Evolutionary conservation across 2,888 invertebrate species (phyloP), one percentile per base, ranked within the genome.

Genomic region (Autographa pulchrina): DNA sequence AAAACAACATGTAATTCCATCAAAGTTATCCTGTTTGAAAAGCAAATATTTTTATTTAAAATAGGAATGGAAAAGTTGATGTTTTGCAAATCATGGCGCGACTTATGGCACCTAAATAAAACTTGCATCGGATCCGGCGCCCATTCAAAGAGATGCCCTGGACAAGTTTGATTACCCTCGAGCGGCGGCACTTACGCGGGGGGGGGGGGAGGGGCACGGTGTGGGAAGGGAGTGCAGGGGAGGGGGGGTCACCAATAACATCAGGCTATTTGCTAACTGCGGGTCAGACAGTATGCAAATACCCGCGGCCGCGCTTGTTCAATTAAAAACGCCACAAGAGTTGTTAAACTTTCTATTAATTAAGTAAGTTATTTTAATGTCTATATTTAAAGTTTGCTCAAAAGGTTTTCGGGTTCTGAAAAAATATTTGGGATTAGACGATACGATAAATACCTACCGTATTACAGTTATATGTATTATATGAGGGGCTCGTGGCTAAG

Each of bases 141-240:
- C 25, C 16, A 32, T n/a, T 80, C 71, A 70, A 80, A 76, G 76
- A 75, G 66, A 62, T 59, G 62, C 54, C 16, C 43, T 62, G 70
- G 67, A 64, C 32, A 77, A 77, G 62, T 77, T 77, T 65, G 80
- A 77, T 77, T 77, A 80, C 25, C 25, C 31, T 5, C 63, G 62
- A 43, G 58, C 20, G 61, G 2, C 75, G 31, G 68, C 25, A 25
- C 25, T 25, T 25, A 25, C 25, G 38, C 61, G 25, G 31, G 31
- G 16, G 56, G 35, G n/a, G n/a, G 18, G 6, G 5, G 62, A 20
- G 13, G 32, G 32, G 32, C 6, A 32, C 32, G 32, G 6, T 32
- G 32, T 6, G 32, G 32, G 32, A 5, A 8, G 35, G 11, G 73
- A 59, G 13, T n/a, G 25, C 25, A 25, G n/a, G 14, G 18, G 43